Evolutionary conservation across 2,888 invertebrate genomes (phyloP).

Genomic region (Sminthurides aquaticus): DNA sequence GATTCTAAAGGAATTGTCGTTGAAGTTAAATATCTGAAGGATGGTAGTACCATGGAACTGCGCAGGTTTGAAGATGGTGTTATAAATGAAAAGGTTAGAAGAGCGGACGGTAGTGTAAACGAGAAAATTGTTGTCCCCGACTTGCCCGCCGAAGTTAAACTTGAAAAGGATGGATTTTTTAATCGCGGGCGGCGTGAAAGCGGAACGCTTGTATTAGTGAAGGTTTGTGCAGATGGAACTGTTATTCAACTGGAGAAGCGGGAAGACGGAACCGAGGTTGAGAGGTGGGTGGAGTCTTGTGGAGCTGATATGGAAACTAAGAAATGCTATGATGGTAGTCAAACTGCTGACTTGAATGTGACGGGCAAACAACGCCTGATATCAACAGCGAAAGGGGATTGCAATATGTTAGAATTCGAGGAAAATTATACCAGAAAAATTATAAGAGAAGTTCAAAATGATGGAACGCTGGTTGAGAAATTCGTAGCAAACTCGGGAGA

Average conservation of each 20-base stretch:
- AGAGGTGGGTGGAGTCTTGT: neutral
- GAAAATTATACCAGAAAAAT: neutral
- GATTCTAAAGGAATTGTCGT: neutral
- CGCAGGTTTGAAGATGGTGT: neutral
- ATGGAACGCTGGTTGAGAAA: conserved; percentile 10
- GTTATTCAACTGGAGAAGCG: neutral
- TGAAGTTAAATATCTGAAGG: neutral
- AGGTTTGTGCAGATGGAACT: conserved; percentile 1
- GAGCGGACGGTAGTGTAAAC: neutral
- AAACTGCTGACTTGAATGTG: neutral
- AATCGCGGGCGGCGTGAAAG: neutral
- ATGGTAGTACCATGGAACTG: neutral
- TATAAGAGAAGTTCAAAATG: neutral
- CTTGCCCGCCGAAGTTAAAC: neutral
- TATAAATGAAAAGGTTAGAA: neutral
- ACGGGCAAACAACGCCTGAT: neutral
- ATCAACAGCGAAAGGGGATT: neutral
- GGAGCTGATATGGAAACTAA: neutral
- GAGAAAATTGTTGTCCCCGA: neutral
- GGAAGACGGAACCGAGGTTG: neutral
- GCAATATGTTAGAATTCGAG: neutral
- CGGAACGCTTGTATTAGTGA: neutral
- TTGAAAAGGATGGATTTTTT: neutral
- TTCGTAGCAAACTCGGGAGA: neutral
- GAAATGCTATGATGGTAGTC: conserved; percentile 2